These are phyloP conservation scores for Camponotus pennsylvanicus DNA, from an alignment of 1,140 invertebrate genomes.

Conservation along the genomic window DNA sequence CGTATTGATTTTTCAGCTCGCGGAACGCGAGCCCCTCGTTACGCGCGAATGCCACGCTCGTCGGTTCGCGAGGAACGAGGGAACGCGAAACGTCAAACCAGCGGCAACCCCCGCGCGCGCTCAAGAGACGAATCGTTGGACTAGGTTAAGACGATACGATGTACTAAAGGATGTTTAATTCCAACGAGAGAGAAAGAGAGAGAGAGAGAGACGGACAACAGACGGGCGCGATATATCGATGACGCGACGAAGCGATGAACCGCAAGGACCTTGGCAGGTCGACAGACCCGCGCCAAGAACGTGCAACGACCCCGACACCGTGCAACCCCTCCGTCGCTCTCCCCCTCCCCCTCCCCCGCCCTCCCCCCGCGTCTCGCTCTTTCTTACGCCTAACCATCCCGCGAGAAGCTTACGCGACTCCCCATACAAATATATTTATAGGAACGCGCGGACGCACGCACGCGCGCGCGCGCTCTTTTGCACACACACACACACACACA, in stretches of 20 bases:
- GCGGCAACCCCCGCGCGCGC: neutral
- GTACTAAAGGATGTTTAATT: too few species aligned
- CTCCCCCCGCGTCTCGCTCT: neutral
- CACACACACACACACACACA: neutral
- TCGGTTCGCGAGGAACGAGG: neutral
- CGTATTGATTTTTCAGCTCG: slow-evolving; percentile 73
- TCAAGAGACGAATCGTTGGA: slow-evolving; percentile 39
- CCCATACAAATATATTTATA: neutral
- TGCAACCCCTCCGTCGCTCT: slow-evolving; percentile 63
- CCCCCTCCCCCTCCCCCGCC: too few species aligned
- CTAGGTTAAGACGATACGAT: slow-evolving; percentile 56
- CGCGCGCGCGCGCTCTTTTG: neutral
- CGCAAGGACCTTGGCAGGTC: slow-evolving; percentile 82
- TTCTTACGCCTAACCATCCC: slow-evolving; percentile 27
- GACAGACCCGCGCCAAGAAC: slow-evolving; percentile 84
- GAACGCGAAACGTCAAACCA: neutral
- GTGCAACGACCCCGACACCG: slow-evolving; percentile 84
- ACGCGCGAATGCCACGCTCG: neutral
- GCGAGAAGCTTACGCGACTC: neutral
- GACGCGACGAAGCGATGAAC: slow-evolving; percentile 42
- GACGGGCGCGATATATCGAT: slow-evolving; percentile 42
- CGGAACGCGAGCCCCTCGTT: slow-evolving; percentile 8
- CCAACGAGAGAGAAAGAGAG: slow-evolving; percentile 4
- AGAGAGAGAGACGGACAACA: slow-evolving; percentile 11
- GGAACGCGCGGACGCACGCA: neutral